Evolutionary conservation across 2,113 vertebrate genomes (phyloP), one percentile per base, ranked within the genome.

Genomic region (Tachuris rubrigastra): DNA sequence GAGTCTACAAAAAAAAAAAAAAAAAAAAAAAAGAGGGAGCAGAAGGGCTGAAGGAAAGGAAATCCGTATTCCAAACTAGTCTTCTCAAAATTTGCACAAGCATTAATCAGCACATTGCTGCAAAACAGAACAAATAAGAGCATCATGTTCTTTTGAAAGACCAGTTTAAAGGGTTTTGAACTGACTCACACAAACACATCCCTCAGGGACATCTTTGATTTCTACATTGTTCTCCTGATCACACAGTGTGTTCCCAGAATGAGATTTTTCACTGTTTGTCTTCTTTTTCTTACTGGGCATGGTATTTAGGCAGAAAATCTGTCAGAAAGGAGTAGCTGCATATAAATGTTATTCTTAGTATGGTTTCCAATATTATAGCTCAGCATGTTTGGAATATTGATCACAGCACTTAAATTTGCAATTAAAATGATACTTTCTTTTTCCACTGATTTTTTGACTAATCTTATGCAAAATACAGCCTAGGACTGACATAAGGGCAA

Each of bases 81-180:
- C 28, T 84, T 82, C 75, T 52, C 66, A 65, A 91, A 90, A 94
- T 89, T 87, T 92, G 46, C 84, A 85, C 91, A 90, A 85, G 79
- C 60, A 59, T 93, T 85, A 90, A 92, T 94, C 92, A 90, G 85
- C 81, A 86, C 30, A 42, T 39, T 75, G 85, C 89, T 87, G 41
- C 53, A 78, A 91, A 94, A 93, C 81, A 96, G 81, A 94, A 89
- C 69, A 91, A 95, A 88, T 79, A 91, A 96, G 76, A 96, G 85
- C 95, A 93, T 84, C 31, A 1, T 95, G 96, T 96, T 95, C 95
- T 90, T 96, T 94, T 92, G 90, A 96, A 96, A 97, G 92, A 91
- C 76, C 49, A 50, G 76, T 95, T 95, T 97, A 94, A 95, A 94
- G 84, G 84, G 87, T 69, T 97, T 96, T 95, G 96, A 97, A 96